Conservation (phyloP, 2,797 vertebrate genomes). For the Rhincodon typus region DNA sequence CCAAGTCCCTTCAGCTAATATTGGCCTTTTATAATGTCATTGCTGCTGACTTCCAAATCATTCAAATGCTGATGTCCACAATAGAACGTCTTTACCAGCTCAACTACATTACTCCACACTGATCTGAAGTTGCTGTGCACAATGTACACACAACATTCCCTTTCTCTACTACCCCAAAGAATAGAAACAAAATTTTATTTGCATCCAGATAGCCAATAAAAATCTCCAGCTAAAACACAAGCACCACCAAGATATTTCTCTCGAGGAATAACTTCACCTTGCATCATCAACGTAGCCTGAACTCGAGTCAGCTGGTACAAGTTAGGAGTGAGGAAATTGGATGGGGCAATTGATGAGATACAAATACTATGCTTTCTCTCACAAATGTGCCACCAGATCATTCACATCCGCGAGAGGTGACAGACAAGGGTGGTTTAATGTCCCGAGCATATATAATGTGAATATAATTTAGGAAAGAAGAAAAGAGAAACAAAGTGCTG, state of each 20-base stretch:
- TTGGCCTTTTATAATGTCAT: no score
- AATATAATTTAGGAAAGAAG: background rate
- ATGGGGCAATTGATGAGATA: background rate
- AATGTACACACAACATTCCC: no score
- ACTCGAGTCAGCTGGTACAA: background rate
- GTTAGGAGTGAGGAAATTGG: background rate
- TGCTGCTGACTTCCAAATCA: no score
- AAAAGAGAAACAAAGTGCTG: background rate
- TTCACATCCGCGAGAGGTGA: no score
- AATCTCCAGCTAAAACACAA: background rate
- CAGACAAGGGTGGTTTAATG: background rate
- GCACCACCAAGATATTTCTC: background rate
- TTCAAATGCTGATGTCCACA: background rate
- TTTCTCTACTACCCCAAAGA: background rate
- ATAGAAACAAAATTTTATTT: background rate
- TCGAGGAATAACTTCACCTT: background rate
- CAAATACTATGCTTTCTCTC: background rate
- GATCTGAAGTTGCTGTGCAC: background rate
- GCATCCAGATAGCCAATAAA: background rate
- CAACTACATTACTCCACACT: background rate
- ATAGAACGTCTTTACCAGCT: background rate
- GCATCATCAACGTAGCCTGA: background rate
- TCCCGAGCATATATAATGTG: background rate
- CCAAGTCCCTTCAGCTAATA: background rate
- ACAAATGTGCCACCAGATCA: background rate